Base-by-base conservation (phyloP, 2,797 vertebrate species). In the Sorex maritimensis region DNA sequence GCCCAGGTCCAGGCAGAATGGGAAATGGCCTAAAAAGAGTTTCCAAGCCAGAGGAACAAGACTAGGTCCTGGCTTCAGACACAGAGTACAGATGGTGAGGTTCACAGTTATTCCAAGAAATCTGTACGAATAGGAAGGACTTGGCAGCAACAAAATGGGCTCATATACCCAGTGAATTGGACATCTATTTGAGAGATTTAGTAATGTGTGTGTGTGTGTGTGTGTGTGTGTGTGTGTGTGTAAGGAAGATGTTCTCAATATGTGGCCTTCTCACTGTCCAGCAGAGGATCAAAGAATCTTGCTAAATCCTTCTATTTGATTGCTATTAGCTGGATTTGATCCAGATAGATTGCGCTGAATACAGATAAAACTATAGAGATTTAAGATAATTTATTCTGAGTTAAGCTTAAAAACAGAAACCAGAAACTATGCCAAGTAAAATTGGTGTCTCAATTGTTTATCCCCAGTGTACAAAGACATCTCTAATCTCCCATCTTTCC, bases 401-500 rank as follows among this genome's bases (percentile, higher is more conserved):
- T 94, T 88, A 86, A 80, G 67, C 83, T 87, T 86, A 61, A 88
- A 86, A 94, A 30, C 38, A 90, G 55, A 79, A 26, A 23, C 65
- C 38, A 90, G 55, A 79, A 26, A 23, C 65, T 61, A 34, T 55
- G 38, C 30, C 41, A 72, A 24, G 34, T 9, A 52, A 34, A 86
- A 86, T 0, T 17, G 46, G 21, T 2, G 17, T 69, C 38, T 95
- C 26, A 26, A 17, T 58, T 41, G 34, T 46, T 44, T 82, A 86
- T 86, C 52, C 34, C 19, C 15, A 24, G 3, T 81, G 81, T 92
- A 74, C 4, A 69, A 93, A 85, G 72, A 30, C 10, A 10, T 67
- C 24, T 83, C 30, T 26, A 38, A 73, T 52, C 68, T 24, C 9
- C 11, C 11, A 0, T 82, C 26, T 81, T 26, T 81, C 34, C 11